These are phyloP conservation scores for Strigops habroptila DNA, from an alignment of 2,113 vertebrate genomes.

Conservation along the genomic window DNA sequence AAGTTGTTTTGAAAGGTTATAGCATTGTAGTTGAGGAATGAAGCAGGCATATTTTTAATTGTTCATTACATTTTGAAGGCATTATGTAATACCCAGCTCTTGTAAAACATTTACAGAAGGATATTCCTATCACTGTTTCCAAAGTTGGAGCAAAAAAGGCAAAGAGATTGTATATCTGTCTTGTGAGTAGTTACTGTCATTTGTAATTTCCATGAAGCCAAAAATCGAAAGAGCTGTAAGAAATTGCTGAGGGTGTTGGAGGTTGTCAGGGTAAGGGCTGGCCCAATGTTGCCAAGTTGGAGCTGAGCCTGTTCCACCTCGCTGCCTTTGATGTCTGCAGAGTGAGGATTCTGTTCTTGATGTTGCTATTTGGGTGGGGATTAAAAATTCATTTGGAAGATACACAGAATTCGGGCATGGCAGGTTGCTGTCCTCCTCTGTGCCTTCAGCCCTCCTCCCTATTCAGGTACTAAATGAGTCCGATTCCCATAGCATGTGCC, in stretches of 20 bases:
- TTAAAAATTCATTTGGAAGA: neutral
- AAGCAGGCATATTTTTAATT: neutral
- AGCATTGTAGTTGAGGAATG: neutral
- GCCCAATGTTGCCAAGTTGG: neutral
- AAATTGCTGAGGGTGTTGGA: neutral
- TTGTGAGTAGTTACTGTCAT: neutral
- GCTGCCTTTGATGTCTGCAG: neutral
- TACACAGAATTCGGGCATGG: accelerated
- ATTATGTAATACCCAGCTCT: neutral
- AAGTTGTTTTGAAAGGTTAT: neutral
- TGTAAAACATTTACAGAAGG: neutral
- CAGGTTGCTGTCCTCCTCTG: neutral
- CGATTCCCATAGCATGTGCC: neutral
- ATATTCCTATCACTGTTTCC: neutral
- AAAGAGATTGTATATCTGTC: neutral
- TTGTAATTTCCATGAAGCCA: neutral
- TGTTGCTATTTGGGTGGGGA: neutral
- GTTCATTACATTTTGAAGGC: neutral
- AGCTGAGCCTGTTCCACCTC: neutral
- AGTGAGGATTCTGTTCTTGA: neutral
- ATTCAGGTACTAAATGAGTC: neutral
- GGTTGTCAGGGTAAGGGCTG: neutral
- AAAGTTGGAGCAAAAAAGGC: neutral
- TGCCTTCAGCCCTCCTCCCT: neutral
- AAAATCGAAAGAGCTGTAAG: neutral